These are phyloP conservation scores for Heliothis virescens DNA, from an alignment of 1,140 invertebrate genomes.

Conservation along the genomic window DNA sequence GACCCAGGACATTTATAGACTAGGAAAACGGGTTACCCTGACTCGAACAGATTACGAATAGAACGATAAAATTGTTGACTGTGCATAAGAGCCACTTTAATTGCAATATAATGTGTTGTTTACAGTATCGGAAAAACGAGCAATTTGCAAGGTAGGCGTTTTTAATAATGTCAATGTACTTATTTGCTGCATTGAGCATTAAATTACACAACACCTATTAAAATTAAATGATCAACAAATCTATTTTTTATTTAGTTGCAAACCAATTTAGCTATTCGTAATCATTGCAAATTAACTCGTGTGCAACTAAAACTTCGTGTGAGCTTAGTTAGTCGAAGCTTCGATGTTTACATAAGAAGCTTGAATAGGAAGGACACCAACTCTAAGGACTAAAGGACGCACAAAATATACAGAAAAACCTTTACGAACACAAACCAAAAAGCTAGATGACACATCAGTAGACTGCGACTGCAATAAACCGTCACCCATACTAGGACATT, in stretches of 20 bases:
- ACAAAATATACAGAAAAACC: background rate
- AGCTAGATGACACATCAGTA: background rate
- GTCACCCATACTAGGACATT: conserved; percentile 17
- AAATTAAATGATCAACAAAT: background rate
- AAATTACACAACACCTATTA: background rate
- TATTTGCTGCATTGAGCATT: background rate
- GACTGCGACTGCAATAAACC: background rate
- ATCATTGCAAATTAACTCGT: too few relatives aligned
- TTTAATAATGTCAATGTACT: conserved; percentile 1
- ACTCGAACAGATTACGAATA: conserved; percentile 11
- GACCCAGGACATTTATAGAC: conserved; percentile 2
- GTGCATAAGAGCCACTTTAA: background rate
- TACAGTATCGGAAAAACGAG: too few relatives aligned
- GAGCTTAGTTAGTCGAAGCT: too few relatives aligned
- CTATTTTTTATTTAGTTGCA: too few relatives aligned
- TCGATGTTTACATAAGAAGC: too few relatives aligned
- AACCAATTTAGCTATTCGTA: too few relatives aligned
- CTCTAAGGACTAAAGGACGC: too few relatives aligned
- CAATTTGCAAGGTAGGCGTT: conserved; percentile 5
- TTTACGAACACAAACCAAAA: conserved; percentile 1
- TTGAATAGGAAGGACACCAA: too few relatives aligned
- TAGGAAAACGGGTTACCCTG: conserved; percentile 16
- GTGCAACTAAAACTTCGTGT: too few relatives aligned
- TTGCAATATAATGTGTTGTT: background rate
- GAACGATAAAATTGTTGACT: background rate